phyloP scores from a whole-genome alignment of 1,140 invertebrate genomes.

The Reticulitermes speratus region DNA sequence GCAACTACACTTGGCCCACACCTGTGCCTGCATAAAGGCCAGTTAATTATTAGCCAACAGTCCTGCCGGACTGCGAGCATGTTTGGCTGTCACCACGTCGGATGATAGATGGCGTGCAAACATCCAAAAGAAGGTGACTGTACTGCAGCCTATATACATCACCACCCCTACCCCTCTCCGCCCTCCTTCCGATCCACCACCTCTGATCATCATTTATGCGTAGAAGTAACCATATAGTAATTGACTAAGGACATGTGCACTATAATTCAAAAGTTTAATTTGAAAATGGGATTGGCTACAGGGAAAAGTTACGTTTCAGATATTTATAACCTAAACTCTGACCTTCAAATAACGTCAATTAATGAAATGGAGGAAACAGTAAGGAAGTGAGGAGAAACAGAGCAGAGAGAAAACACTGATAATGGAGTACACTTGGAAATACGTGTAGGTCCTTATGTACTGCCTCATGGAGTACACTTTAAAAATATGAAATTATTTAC shows the following conservation, averaged over 20 bases:
- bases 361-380: not conserved
- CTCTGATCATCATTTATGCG: not conserved
- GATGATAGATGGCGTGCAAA: conserved; percentile 23
- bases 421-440: too few species aligned
- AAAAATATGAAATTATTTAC: too few species aligned
- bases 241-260: not conserved
- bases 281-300: not conserved
- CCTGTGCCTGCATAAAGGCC: conserved; percentile 3
- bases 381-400: not conserved
- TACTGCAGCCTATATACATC: not conserved
- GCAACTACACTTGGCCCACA: conserved; percentile 2
- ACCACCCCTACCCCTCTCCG: not conserved
- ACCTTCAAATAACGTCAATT: not conserved
- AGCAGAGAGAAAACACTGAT: not conserved
- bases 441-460: too few species aligned
- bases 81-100: not conserved
- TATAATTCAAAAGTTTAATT: conserved; percentile 16
- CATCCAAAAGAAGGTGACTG: not conserved
- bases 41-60: conserved; percentile 25
- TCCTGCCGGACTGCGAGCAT: not conserved
- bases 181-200: not conserved
- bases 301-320: not conserved
- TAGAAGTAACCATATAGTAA: conserved; percentile 4
- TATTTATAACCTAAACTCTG: not conserved
- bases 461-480: too few species aligned